Evolutionary conservation across 2,888 invertebrate species (phyloP).

Genomic region (Cybosia mesomella): DNA sequence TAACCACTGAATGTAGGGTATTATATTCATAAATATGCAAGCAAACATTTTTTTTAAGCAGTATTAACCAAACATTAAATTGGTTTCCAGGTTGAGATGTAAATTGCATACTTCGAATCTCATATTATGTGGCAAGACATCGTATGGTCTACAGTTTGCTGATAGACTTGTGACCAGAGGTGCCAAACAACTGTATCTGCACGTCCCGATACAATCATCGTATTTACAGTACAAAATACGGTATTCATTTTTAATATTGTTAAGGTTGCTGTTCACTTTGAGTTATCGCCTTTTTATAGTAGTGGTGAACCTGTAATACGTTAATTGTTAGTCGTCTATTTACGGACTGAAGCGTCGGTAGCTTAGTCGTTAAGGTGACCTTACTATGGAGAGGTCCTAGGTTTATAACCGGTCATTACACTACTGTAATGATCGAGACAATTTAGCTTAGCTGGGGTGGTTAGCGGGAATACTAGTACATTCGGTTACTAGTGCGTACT

Average conservation of each 20-base stretch:
- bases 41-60: neutral
- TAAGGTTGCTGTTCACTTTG: neutral
- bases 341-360: too few relatives aligned
- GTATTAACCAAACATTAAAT: neutral
- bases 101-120: slow-evolving; percentile 37
- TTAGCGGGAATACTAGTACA: too few relatives aligned
- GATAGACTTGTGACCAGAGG: slow-evolving; percentile 61
- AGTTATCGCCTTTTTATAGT: neutral
- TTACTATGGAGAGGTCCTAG: too few relatives aligned
- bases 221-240: slow-evolving; percentile 33
- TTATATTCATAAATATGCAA: too few relatives aligned
- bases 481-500: too few relatives aligned
- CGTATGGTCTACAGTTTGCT: slow-evolving; percentile 55
- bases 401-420: too few relatives aligned
- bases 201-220: slow-evolving; percentile 6
- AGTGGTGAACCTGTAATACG: slow-evolving; percentile 54
- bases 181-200: slow-evolving; percentile 51
- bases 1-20: too few relatives aligned
- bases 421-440: too few relatives aligned
- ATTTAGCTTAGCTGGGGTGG: too few relatives aligned
- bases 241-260: neutral
- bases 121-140: slow-evolving; percentile 55
- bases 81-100: slow-evolving; percentile 41
- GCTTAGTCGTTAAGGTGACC: too few relatives aligned
- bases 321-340: too few relatives aligned